Base-by-base conservation (phyloP, 2,888 invertebrate genomes). In the Dasypolia templi region DNA sequence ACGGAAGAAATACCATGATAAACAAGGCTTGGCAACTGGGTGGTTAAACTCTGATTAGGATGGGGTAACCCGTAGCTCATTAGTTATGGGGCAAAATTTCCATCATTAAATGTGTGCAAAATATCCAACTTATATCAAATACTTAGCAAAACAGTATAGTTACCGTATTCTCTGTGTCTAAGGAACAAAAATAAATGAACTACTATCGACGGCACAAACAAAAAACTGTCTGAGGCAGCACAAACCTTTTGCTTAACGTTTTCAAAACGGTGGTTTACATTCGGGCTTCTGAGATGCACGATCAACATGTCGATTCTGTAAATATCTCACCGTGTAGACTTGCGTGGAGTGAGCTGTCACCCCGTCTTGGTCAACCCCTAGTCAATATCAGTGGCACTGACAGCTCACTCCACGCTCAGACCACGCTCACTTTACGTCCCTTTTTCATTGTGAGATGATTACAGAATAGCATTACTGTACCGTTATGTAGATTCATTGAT, bases 1-100 rank as follows among this genome's bases (percentile, higher is more conserved):
- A 78, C 19, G 12, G 64, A 68, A 78, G 66, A 82, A 80, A 67
- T 63, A 14, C 26, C 29, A 46, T 62, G 29, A 62, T 75, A 75
- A 65, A 76, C 79, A 80, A 29, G 51, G 6, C 17, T 49, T 42
- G 11, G 51, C 32, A 26, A 14, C 6, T 6, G 6, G 22, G n/a
- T 32, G 39, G 26, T 73, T 77, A 73, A 80, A 63, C 44, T 35
- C 5, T 0, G 62, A 9, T 79, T 51, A 72, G 29, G 29, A 55
- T 59, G 51, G 44, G n/a, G 14, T 29, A 22, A 0, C n/a, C 22
- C 0, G 5, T 14, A 5, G 26, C 3, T 51, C 29, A 46, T n/a
- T 17, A 39, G 26, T 26, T 58, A 22, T 32, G 19, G n/a, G 29
- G 19, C 29, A 3, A 1, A 17, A 42, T 53, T 69, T 35, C 14